Base-by-base conservation (phyloP, 2,888 invertebrate genomes). In the Drosophila melanosoma region DNA sequence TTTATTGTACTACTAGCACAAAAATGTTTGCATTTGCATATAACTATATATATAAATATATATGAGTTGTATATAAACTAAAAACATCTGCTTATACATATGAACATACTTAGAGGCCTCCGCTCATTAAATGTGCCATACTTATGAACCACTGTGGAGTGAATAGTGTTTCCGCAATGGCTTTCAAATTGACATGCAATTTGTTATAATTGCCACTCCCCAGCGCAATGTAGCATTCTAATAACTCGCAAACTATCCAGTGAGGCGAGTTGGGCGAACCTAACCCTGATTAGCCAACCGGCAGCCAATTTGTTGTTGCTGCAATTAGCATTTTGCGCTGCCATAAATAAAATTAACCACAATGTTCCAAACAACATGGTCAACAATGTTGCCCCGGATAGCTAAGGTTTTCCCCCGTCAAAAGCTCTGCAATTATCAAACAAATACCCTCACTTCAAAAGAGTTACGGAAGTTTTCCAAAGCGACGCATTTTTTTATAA, bases 331-430 rank as follows among this genome's bases (percentile, higher is more conserved):
- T 86, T 74, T 73, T 79, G 72, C 83, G 72, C 74, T 76, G 83
- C 75, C 76, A 85, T 88, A 86, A 86, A 88, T 86, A 86, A 78
- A 86, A 76, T 83, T 75, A 83, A 78, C 85, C 86, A 75, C 85
- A 86, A 76, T 74, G 66, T 73, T 73, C 62, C 76, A 87, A 85
- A 87, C 77, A 85, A 74, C 75, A 73, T 74, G 69, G 66, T 63
- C 62, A 69, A 68, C 79, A 76, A 68, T 68, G 71, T 60, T 69
- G 70, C n/a, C 48, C 59, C 65, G 42, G 32, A 48, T 60, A 74
- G 29, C 71, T 63, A 58, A 60, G 58, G 62, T 48, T 42, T 45
- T 23, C 38, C 23, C 42, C 42, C 51, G 38, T 36, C 59, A 66
- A 53, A 36, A 62, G 64, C 53, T 36, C 48, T 26, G 36, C 45